These are phyloP conservation scores for Benthosema pterotum DNA, from an alignment of 2,797 vertebrate genomes.

Conservation along the genomic window DNA sequence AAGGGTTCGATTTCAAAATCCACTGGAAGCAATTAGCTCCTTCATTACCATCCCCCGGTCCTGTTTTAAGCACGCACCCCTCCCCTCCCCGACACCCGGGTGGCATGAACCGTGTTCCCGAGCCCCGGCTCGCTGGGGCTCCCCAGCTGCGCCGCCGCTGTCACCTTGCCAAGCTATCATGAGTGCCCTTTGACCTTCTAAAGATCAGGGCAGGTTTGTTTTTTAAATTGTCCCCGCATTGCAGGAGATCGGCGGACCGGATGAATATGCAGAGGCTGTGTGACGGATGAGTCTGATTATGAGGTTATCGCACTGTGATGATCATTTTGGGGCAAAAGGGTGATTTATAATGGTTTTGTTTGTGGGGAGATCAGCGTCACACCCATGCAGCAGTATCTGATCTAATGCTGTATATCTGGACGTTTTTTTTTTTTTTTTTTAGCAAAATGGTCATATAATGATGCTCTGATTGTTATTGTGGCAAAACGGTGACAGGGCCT, in stretches of 20 bases:
- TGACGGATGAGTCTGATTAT: slow-evolving; percentile 32
- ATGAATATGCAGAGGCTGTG: background rate
- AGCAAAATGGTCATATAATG: no score
- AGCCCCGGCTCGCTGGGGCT: slow-evolving; percentile 41
- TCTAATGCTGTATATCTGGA: no score
- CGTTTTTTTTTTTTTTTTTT: no score
- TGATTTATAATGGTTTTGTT: slow-evolving; percentile 9
- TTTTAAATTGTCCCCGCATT: slow-evolving; percentile 3
- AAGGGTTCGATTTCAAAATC: slow-evolving; percentile 79
- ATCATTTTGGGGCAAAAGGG: slow-evolving; percentile 26
- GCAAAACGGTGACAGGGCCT: no score
- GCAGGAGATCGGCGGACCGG: slow-evolving; percentile 2
- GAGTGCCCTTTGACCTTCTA: slow-evolving; percentile 36
- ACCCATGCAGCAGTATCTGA: slow-evolving; percentile 2
- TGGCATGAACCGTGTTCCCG: slow-evolving; percentile 24
- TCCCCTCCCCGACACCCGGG: background rate
- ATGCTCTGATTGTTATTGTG: no score
- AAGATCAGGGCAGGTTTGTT: slow-evolving; percentile 19
- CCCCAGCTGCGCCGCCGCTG: background rate
- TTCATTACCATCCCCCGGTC: slow-evolving; percentile 74
- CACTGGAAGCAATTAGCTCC: slow-evolving; percentile 80
- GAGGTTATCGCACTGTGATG: slow-evolving; percentile 35
- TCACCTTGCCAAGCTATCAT: slow-evolving; percentile 37
- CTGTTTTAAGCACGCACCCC: slow-evolving; percentile 36
- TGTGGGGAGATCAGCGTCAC: background rate